Conservation (phyloP, 2,888 invertebrate species). For the Drosophila aldrichi region DNA sequence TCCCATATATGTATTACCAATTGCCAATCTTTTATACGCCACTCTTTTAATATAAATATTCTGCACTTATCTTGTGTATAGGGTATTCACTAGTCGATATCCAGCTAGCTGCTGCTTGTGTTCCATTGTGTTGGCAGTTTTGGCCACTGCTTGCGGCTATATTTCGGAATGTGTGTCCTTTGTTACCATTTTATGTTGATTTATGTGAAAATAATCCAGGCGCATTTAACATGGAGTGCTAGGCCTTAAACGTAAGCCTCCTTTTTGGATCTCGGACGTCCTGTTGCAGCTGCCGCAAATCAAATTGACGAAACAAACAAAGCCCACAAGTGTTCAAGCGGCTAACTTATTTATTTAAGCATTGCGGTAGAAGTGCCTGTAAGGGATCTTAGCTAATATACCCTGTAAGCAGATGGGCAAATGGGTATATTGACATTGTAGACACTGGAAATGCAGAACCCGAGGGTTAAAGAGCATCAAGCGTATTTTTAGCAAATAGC, state of each 20-base stretch:
- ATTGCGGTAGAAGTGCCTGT: background rate
- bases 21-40: background rate
- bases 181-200: slow-evolving; percentile 74
- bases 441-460: background rate
- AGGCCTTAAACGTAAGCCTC: slow-evolving; percentile 23
- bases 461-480: too few relatives aligned
- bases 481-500: too few relatives aligned
- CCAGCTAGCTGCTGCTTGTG: background rate
- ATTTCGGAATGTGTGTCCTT: slow-evolving; percentile 45
- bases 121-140: slow-evolving; percentile 23
- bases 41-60: background rate
- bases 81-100: slow-evolving; percentile 25
- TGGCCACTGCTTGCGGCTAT: slow-evolving; percentile 27
- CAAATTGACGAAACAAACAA: slow-evolving; percentile 56
- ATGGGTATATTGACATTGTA: background rate
- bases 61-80: background rate
- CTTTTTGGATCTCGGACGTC: slow-evolving; percentile 18
- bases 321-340: slow-evolving; percentile 41
- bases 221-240: slow-evolving; percentile 65
- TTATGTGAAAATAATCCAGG: slow-evolving; percentile 74
- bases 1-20: background rate
- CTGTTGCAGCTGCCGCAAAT: slow-evolving; percentile 42
- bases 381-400: slow-evolving; percentile 1
- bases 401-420: background rate
- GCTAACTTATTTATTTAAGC: slow-evolving; percentile 25